These are phyloP conservation scores for Sapayoa aenigma DNA, from an alignment of 2,113 vertebrate species.

Conservation along the genomic window DNA sequence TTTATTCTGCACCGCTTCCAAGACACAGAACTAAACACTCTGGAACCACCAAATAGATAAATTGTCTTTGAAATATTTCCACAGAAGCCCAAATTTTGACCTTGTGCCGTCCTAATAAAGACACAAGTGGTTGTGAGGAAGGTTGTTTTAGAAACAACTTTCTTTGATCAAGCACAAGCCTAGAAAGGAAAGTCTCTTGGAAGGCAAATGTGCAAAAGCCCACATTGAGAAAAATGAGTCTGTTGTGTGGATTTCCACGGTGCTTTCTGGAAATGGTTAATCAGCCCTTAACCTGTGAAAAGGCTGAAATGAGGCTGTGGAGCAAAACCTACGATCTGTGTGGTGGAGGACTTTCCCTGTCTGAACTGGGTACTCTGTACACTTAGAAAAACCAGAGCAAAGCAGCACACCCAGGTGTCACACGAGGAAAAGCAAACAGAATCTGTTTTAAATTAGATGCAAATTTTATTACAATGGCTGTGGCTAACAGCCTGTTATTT, in stretches of 20 bases:
- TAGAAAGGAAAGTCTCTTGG: background rate
- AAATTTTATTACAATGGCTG: background rate
- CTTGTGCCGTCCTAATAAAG: background rate
- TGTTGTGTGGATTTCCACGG: background rate
- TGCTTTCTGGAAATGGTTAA: background rate
- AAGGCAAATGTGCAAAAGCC: background rate
- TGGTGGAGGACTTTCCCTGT: background rate
- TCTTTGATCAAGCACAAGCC: background rate
- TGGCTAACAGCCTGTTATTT: background rate
- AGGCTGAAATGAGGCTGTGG: background rate
- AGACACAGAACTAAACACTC: background rate
- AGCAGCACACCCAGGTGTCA: background rate
- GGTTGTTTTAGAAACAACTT: background rate
- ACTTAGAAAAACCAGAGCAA: background rate
- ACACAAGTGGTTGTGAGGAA: background rate
- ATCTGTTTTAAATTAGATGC: background rate
- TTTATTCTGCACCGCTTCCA: background rate
- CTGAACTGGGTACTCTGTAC: background rate
- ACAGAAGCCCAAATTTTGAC: background rate
- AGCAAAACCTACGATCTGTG: background rate
- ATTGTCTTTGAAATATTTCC: background rate
- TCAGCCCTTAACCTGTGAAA: background rate
- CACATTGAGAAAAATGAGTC: background rate
- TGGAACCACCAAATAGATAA: background rate
- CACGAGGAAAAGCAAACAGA: background rate